These are phyloP conservation scores for Seriola aureovittata DNA, from an alignment of 2,113 vertebrate species.

Conservation along the genomic window DNA sequence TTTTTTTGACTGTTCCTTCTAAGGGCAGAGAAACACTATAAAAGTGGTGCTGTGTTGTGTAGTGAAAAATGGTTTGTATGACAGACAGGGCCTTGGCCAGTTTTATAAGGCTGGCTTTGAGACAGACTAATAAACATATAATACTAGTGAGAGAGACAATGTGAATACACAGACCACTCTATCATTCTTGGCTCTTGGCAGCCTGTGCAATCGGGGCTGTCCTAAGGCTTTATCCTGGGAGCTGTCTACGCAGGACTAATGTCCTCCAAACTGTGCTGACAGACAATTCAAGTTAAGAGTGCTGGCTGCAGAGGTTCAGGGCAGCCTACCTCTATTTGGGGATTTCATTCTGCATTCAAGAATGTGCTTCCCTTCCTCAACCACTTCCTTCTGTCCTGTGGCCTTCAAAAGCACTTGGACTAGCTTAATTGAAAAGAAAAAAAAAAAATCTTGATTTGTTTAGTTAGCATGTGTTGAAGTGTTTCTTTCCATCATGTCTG, in stretches of 20 bases:
- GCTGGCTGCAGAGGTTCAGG: constrained; percentile 15
- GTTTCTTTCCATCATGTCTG: constrained; percentile 28
- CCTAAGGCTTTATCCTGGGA: constrained; percentile 44
- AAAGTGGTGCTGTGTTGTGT: constrained; percentile 26
- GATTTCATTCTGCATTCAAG: constrained; percentile 57
- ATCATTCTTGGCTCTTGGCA: constrained; percentile 47
- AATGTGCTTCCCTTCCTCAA: constrained; percentile 21
- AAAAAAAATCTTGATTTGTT: background rate
- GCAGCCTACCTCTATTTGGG: constrained; percentile 25
- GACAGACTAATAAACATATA: constrained; percentile 63
- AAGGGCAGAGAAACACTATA: constrained; percentile 48
- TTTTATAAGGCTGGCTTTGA: constrained; percentile 55
- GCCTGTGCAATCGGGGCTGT: constrained; percentile 14
- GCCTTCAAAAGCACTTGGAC: constrained; percentile 7
- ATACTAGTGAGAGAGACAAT: constrained; percentile 44
- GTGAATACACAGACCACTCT: constrained; percentile 46
- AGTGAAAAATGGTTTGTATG: constrained; percentile 56
- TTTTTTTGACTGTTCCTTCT: constrained; percentile 42
- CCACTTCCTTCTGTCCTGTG: constrained; percentile 24
- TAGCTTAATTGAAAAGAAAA: constrained; percentile 20
- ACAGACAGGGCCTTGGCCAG: constrained; percentile 39
- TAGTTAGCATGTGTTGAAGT: constrained; percentile 22
- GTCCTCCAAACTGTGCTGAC: constrained; percentile 42
- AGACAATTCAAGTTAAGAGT: constrained; percentile 47
- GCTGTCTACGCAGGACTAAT: constrained; percentile 39